Conservation (phyloP, 2,888 invertebrate genomes). For the Pseudococcus longispinus region DNA sequence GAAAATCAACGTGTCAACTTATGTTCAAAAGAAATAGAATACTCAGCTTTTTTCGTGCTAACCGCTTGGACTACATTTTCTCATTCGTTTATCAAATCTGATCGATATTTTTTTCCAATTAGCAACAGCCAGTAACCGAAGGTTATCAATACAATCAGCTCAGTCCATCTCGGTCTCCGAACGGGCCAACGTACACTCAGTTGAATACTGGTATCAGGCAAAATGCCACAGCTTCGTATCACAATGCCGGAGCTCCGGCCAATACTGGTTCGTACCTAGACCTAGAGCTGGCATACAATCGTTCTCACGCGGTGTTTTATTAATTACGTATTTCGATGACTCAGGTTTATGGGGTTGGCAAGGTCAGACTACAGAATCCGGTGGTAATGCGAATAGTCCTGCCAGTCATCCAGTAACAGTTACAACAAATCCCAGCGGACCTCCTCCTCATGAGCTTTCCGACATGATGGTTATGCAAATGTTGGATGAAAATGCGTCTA, state of each 20-base stretch:
- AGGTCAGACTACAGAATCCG: conserved; percentile 63
- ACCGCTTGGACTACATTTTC: too few relatives aligned
- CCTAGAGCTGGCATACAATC: too few relatives aligned
- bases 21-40: too few relatives aligned
- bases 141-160: conserved; percentile 75
- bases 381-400: conserved; percentile 62
- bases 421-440: conserved; percentile 64
- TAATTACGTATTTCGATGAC: conserved; percentile 51
- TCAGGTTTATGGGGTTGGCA: conserved; percentile 84
- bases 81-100: not conserved
- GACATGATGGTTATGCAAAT: conserved; percentile 89
- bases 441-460: conserved; percentile 75
- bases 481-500: conserved; percentile 81
- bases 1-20: too few relatives aligned
- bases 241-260: conserved; percentile 58
- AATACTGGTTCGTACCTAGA: conserved; percentile 59
- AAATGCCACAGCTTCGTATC: conserved; percentile 62
- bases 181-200: conserved; percentile 82
- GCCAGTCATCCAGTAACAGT: conserved; percentile 65
- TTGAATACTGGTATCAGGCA: conserved; percentile 73
- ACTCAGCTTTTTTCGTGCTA: too few relatives aligned
- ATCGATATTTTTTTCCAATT: not conserved
- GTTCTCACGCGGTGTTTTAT: not conserved
- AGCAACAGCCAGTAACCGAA: conserved; percentile 70
- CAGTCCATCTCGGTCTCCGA: conserved; percentile 84